A percentile compares a stretch with the other conserved stretches of the same genome.
phyloP scores from a whole-genome alignment of 2,888 invertebrate genomes.

The Osedax frankpressi region DNA sequence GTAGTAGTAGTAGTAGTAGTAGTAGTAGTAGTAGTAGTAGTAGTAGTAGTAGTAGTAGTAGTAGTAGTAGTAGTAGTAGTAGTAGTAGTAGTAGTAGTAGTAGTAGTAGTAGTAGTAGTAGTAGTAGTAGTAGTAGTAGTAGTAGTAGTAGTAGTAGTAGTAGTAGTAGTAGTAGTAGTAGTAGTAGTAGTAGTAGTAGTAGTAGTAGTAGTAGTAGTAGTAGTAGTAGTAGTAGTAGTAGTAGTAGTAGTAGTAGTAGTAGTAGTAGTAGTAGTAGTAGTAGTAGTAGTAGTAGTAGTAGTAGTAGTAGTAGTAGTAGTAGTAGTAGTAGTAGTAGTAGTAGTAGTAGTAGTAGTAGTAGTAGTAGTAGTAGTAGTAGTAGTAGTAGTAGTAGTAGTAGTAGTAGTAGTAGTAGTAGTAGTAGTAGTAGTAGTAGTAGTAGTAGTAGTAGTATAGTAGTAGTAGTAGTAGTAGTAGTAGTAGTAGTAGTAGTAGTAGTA shows the following conservation, averaged over 20 bases:
- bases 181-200: background rate
- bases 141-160: background rate
- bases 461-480: background rate
- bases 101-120: slow-evolving; percentile 1
- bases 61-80: background rate
- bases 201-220: background rate
- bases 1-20: background rate
- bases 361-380: slow-evolving; percentile 1
- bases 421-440: background rate
- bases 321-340: slow-evolving; percentile 1
- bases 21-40: background rate
- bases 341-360: slow-evolving; percentile 1
- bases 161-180: background rate
- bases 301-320: slow-evolving; percentile 1
- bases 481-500: slow-evolving; percentile 1
- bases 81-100: background rate
- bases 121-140: background rate
- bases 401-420: slow-evolving; percentile 1
- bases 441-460: too few relatives aligned
- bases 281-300: background rate
- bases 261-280: background rate
- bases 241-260: background rate
- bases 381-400: background rate
- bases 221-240: background rate
- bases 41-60: background rate